Conservation (phyloP, 1,140 invertebrate genomes). For the Zaprionus kolodkinae region DNA sequence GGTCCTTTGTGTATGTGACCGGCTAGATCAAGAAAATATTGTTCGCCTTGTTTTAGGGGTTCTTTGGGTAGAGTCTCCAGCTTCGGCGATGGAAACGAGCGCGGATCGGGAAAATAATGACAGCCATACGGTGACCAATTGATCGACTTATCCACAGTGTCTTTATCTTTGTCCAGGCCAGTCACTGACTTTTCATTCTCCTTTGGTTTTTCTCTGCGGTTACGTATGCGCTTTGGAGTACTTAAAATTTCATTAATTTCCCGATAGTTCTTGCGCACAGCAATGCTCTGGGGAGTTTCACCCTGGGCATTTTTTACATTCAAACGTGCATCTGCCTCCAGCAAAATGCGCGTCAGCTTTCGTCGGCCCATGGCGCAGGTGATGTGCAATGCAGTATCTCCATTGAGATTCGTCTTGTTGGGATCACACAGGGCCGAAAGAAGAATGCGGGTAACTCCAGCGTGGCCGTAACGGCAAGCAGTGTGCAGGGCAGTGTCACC, state of each 20-base stretch:
- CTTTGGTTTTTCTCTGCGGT: constrained; percentile 63
- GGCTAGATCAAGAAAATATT: constrained; percentile 97
- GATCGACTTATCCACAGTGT: constrained; percentile 83
- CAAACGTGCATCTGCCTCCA: constrained; percentile 93
- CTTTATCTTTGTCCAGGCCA: constrained; percentile 67
- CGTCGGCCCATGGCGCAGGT: constrained; percentile 96
- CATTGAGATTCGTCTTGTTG: constrained; percentile 97
- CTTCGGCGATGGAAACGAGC: constrained; percentile 93
- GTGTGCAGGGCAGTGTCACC: constrained; percentile 98
- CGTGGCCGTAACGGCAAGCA: constrained; percentile 96
- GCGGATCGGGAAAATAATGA: constrained; percentile 93
- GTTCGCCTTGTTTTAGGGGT: constrained; percentile 93
- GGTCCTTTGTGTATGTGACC: constrained; percentile 98
- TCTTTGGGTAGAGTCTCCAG: constrained; percentile 93
- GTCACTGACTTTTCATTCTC: constrained; percentile 56
- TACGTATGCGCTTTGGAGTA: constrained; percentile 85
- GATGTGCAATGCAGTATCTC: constrained; percentile 97
- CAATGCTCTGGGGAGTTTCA: constrained; percentile 96
- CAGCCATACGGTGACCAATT: constrained; percentile 95
- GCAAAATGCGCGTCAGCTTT: constrained; percentile 95
- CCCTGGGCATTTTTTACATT: constrained; percentile 94
- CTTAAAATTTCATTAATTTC: constrained; percentile 93
- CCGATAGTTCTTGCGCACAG: constrained; percentile 91
- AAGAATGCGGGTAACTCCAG: constrained; percentile 96
- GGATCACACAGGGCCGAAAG: constrained; percentile 95